Base-by-base conservation (phyloP, 2,113 vertebrate species). In the Mesoclemmys tuberculata region DNA sequence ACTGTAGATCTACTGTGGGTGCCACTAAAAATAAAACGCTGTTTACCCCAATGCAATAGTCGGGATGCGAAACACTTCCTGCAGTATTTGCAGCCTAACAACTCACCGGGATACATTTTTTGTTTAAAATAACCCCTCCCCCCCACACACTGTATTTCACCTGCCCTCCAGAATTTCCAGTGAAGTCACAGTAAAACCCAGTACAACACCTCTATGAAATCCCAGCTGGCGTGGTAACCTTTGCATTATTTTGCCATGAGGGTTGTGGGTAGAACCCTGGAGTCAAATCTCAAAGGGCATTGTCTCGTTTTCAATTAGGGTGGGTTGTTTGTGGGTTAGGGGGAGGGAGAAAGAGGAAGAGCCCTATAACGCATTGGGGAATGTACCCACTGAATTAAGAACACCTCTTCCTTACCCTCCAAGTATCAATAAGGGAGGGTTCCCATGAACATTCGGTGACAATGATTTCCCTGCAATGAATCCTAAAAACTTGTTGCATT, bases 261-360 rank as follows among this genome's bases (percentile, higher is more conserved):
- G 22, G 71, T 26, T 22, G 3, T 41, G n/a, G 38, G 68, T 26
- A 93, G 29, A 9, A 29, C n/a, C 54, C 10, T 78, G 90, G 78
- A 75, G 51, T 51, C 49, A 58, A 87, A 26, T 38, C 51, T 10
- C 58, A 81, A 85, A 86, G 87, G 77, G 82, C 93, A 83, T 56
- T 83, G 48, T 92, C 29, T 90, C 46, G 54, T 83, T 79, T 52
- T 35, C 44, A 3, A 58, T 2, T 0, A 11, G 61, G 84, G 80
- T 52, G 92, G 35, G 85, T 31, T 31, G 68, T 55, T 75, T 56
- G 78, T 58, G 80, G 27, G 8, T 41, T 29, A 4, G 31, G 35
- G 61, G 56, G 12, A 61, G 5, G 24, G 58, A 82, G 81, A 88
- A 88, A 93, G 88, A 94, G 79, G 92, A 96, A 93, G 21, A 27